Evolutionary conservation across 2,888 invertebrate species (phyloP), one percentile per base, ranked within the genome.

Genomic region (Drosophila dives): DNA sequence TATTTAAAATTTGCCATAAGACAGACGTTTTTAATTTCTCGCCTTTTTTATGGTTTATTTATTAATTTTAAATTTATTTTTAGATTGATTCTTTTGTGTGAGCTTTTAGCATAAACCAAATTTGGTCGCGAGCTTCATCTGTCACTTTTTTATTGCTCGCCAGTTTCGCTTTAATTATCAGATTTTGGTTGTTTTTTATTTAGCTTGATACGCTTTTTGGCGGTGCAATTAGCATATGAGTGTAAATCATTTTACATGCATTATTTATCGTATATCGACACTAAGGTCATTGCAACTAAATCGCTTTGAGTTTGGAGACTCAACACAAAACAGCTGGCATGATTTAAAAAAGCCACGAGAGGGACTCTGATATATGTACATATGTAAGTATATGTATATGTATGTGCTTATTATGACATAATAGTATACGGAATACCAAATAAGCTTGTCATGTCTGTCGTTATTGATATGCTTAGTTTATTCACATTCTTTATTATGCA

Each of bases 101-200:
- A 45, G 45, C 23, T 15, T 45, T 45, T 15, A 45, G 23, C 45
- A 45, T 4, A 26, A 61, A 7, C 50, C 63, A 40, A 75, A 60
- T 74, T 74, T 62, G 61, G 64, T 23, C 17, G 49, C 34, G 33
- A 73, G 49, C 61, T 73, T 49, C 66, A 65, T 81, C 60, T 70
- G 61, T 78, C 63, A 72, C 33, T 50, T 45, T 33, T 85, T 75
- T 69, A 67, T 86, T 63, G 69, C 67, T 65, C 50, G 64, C 58
- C 58, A 68, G 69, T 64, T 83, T 61, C 12, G 75, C 64, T 32
- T 82, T 69, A 85, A 89, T 84, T 89, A 85, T 32, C 80, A 85
- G 72, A 71, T 82, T 80, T 34, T 68, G 29, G 23, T 76, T 58
- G 58, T 45, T 71, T 55, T 59, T 62, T 17, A 32, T 26, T 48